phyloP scores from a whole-genome alignment of 92 coral and sea anemone genomes.

The Parazoanthus darwini region DNA sequence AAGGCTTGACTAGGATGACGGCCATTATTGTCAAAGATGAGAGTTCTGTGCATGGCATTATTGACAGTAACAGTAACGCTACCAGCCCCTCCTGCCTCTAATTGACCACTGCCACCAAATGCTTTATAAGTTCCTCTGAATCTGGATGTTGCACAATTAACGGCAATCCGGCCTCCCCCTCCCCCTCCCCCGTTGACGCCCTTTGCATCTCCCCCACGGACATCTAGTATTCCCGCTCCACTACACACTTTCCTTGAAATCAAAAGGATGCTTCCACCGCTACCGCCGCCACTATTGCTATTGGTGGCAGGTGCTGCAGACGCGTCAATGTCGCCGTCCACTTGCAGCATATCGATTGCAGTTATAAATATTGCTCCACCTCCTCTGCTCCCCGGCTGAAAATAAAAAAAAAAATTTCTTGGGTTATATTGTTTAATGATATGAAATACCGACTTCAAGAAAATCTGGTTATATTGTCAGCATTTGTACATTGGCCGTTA shows the following conservation, averaged over 20 bases:
- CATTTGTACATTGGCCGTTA: background rate
- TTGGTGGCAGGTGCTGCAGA: slow-evolving; percentile 51
- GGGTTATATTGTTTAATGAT: background rate
- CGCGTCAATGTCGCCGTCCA: slow-evolving; percentile 71
- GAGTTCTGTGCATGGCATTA: slow-evolving; percentile 34
- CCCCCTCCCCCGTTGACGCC: slow-evolving; percentile 73
- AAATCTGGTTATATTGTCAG: background rate
- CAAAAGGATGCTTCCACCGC: slow-evolving; percentile 64
- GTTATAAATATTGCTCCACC: slow-evolving; percentile 61
- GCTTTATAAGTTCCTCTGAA: slow-evolving; percentile 57
- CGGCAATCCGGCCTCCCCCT: slow-evolving; percentile 68
- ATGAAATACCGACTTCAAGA: background rate
- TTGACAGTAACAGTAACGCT: slow-evolving; percentile 54
- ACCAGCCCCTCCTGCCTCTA: slow-evolving; percentile 75
- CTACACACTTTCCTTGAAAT: slow-evolving; percentile 52
- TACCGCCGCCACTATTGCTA: slow-evolving; percentile 69
- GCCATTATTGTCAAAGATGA: slow-evolving; percentile 67
- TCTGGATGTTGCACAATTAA: slow-evolving; percentile 49
- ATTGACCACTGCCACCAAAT: slow-evolving; percentile 58
- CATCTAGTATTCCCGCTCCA: slow-evolving; percentile 61
- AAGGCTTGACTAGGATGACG: slow-evolving; percentile 48
- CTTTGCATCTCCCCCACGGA: slow-evolving; percentile 60
- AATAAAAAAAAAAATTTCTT: background rate
- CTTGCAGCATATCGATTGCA: slow-evolving; percentile 53
- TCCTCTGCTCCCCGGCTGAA: slow-evolving; percentile 73